phyloP scores from a whole-genome alignment of 2,113 vertebrate species.

The Strix aluco region DNA sequence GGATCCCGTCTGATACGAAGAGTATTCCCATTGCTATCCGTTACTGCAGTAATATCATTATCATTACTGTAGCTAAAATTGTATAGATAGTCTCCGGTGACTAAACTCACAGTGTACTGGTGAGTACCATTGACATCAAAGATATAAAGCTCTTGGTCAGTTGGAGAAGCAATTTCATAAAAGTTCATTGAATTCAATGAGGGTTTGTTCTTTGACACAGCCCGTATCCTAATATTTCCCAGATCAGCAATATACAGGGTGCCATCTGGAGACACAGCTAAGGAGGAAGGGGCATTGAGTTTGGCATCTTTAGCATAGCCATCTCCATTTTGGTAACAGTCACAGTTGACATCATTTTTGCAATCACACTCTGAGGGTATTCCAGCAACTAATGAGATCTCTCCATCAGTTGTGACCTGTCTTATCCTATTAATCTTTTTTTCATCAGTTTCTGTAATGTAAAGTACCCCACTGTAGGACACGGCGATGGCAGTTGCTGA shows the following conservation, averaged over 20 bases:
- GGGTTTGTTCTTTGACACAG: slow-evolving; percentile 88
- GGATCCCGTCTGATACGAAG: slow-evolving; percentile 91
- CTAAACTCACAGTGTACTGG: slow-evolving; percentile 92
- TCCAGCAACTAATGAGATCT: slow-evolving; percentile 93
- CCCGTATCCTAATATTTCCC: slow-evolving; percentile 94
- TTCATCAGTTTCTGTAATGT: slow-evolving; percentile 94
- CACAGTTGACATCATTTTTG: slow-evolving; percentile 96
- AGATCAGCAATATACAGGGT: slow-evolving; percentile 94
- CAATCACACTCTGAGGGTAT: slow-evolving; percentile 93
- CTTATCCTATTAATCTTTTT: slow-evolving; percentile 94
- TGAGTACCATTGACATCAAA: slow-evolving; percentile 96
- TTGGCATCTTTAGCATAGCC: slow-evolving; percentile 97
- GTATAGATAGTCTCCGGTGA: slow-evolving; percentile 92
- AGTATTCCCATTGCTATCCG: slow-evolving; percentile 93
- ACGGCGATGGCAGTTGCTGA: slow-evolving; percentile 89
- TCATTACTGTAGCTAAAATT: slow-evolving; percentile 97
- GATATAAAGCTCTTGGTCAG: slow-evolving; percentile 95
- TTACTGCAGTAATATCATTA: slow-evolving; percentile 90
- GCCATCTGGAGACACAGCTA: slow-evolving; percentile 91
- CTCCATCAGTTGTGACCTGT: slow-evolving; percentile 92
- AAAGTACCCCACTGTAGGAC: slow-evolving; percentile 91
- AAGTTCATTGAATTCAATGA: slow-evolving; percentile 79
- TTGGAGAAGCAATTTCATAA: slow-evolving; percentile 93
- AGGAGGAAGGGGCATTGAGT: slow-evolving; percentile 91
- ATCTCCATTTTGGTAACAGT: slow-evolving; percentile 94